phyloP scores from a whole-genome alignment of 2,888 invertebrate species.

The Rhabditophanes sp. region DNA sequence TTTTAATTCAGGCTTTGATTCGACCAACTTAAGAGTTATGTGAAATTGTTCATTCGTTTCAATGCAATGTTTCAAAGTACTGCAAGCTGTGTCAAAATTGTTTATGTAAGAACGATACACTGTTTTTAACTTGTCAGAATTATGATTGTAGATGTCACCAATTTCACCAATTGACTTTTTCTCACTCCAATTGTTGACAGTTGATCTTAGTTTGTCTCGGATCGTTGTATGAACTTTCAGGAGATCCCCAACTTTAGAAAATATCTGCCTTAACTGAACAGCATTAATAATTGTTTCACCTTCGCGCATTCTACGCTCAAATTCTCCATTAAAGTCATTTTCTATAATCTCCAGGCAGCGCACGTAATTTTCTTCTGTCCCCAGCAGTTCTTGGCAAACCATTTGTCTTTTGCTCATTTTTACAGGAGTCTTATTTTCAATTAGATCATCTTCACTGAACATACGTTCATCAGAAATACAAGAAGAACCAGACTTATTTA shows the following conservation, averaged over 20 bases:
- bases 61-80: constrained; percentile 75
- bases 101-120: constrained; percentile 95
- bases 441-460: not conserved
- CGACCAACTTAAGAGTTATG: constrained; percentile 50
- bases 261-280: no score
- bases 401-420: constrained; percentile 58
- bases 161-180: no score
- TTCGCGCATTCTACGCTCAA: no score
- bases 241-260: constrained; percentile 1
- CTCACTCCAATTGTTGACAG: not conserved
- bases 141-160: no score
- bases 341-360: constrained; percentile 81
- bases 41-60: constrained; percentile 83
- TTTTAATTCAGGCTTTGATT: constrained; percentile 72
- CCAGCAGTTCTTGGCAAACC: constrained; percentile 74
- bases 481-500: no score
- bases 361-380: constrained; percentile 94
- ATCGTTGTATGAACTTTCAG: not conserved
- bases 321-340: no score
- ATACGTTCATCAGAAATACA: constrained; percentile 3
- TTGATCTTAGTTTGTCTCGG: no score
- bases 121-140: constrained; percentile 18
- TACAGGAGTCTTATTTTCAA: constrained; percentile 11
- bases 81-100: constrained; percentile 90
- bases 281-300: no score